These are phyloP conservation scores for Tetragonisca angustula DNA, from an alignment of 2,888 invertebrate genomes.

Conservation along the genomic window DNA sequence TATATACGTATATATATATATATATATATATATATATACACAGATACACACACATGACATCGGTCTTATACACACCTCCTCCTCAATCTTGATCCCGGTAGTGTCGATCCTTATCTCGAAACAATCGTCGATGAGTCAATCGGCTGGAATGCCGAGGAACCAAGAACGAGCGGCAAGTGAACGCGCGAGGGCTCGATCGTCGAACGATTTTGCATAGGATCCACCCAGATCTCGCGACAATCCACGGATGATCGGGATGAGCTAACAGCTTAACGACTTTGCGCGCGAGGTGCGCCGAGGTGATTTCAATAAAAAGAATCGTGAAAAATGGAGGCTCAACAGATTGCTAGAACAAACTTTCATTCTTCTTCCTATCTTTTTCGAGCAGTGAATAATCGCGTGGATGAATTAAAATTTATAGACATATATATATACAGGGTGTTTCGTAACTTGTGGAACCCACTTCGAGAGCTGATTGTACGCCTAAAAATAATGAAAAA, in stretches of 20 bases:
- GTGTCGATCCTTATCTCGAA: constrained; percentile 30
- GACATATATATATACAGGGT: too few species aligned
- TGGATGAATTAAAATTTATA: too few species aligned
- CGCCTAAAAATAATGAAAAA: too few species aligned
- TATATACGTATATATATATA: too few species aligned
- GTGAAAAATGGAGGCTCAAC: not conserved
- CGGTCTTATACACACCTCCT: not conserved
- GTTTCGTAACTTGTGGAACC: too few species aligned
- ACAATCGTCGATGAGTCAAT: constrained; percentile 39
- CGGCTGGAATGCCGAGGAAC: constrained; percentile 22
- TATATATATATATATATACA: too few species aligned
- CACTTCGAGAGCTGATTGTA: too few species aligned
- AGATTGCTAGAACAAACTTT: too few species aligned
- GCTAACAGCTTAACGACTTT: not conserved
- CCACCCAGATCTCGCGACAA: constrained; percentile 18
- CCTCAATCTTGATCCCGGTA: constrained; percentile 9
- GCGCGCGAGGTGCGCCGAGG: not conserved
- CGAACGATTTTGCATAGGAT: constrained; percentile 25
- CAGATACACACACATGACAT: not conserved
- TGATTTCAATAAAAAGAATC: not conserved
- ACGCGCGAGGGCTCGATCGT: constrained; percentile 1
- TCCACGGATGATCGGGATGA: not conserved
- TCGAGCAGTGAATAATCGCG: too few species aligned
- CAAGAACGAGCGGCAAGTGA: constrained; percentile 22
- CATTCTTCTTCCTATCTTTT: too few species aligned